A percentile compares a stretch with the other conserved stretches of the same genome.
Evolutionary conservation across 2,113 vertebrate genomes (phyloP).

Genomic region (Seriola aureovittata): DNA sequence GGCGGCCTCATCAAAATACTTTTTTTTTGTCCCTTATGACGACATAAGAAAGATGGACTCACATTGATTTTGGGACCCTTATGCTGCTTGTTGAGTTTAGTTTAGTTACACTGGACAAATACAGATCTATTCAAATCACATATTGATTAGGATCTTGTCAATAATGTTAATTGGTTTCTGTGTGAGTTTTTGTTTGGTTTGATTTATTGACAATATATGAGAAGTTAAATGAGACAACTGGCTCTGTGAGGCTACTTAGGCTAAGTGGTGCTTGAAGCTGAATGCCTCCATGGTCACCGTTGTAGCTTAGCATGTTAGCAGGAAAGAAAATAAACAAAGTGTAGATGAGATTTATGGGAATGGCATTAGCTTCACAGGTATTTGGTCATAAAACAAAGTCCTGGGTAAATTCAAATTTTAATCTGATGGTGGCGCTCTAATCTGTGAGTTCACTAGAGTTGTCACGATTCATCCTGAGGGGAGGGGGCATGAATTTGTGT

Average conservation of each 20-base stretch:
- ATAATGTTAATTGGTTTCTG: not conserved
- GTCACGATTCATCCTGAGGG: no score
- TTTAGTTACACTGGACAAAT: not conserved
- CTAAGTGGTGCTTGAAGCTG: no score
- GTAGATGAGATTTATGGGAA: no score
- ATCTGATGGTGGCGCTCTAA: no score
- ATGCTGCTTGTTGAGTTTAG: not conserved
- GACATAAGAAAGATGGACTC: conserved; percentile 15
- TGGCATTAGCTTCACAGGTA: no score
- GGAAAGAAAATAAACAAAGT: no score
- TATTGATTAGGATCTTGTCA: not conserved
- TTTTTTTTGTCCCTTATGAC: not conserved
- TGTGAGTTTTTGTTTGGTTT: not conserved
- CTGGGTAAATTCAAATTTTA: no score
- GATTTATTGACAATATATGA: not conserved
- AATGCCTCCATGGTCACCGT: not conserved
- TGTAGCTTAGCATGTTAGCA: not conserved
- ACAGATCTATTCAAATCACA: not conserved
- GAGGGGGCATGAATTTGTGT: no score
- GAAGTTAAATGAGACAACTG: not conserved
- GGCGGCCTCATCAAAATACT: conserved; percentile 39
- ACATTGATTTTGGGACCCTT: conserved; percentile 27
- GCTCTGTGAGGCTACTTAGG: not conserved
- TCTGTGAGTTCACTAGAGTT: no score
- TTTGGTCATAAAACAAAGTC: no score